Evolutionary conservation across 1,140 invertebrate genomes (phyloP), one percentile per base, ranked within the genome.

Genomic region (Bathynomus jamesi): DNA sequence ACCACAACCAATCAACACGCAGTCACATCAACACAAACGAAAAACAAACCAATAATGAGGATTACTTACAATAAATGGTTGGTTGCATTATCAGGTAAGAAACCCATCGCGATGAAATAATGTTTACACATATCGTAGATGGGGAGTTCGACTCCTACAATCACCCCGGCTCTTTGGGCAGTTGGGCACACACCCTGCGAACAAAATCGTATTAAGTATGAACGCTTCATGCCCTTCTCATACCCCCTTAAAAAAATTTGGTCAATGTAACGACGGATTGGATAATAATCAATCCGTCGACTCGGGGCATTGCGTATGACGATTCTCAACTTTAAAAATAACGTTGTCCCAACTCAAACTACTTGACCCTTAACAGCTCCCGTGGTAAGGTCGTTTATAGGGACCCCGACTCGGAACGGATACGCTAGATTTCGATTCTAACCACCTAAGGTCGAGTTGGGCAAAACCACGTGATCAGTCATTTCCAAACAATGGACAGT

Each of bases 41-140:
- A 17, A 53, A 53, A 17, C 13, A 53, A 11, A 11, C 21, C 21
- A 53, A 53, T 53, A 53, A 53, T 1, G 40, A 53, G 21, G 5
- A 53, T 40, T 53, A 87, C 89, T 88, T 86, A 93, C 88, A 90
- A 83, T 81, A 96, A 91, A 86, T 96, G 94, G 86, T 94, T 95
- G 30, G 86, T 83, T 63, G 92, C 85, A 78, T 87, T 88, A 84
- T 96, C 91, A 5, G 90, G 91, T 78, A 95, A 83, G 28, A 87
- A 72, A 24, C 83, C 84, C 79, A 79, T 78, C n/a, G 82, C 78
- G 25, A 89, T 86, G 67, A 96, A 85, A 78, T 89, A 86, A 78
- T 88, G 87, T 84, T 96, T 98, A 81, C 88, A 90, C 78, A 90
- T 90, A 83, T 98, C 94, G 84, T 97, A 98, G 53, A 92, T 92